Evolutionary conservation across 2,113 vertebrate species (phyloP), one percentile per base, ranked within the genome.

Genomic region (Chaetorhynchus papuensis): DNA sequence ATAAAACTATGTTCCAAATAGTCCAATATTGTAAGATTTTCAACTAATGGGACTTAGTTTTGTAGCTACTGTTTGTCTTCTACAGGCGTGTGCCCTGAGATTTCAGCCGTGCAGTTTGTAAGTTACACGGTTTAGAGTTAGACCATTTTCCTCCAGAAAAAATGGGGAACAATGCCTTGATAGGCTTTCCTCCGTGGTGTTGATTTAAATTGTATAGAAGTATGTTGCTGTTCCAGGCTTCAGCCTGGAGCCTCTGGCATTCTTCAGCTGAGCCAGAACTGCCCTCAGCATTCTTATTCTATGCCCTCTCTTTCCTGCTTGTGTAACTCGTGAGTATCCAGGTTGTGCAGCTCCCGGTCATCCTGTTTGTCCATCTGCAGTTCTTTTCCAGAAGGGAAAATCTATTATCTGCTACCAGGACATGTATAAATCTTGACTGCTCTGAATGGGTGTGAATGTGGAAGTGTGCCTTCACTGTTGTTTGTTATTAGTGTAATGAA

Each of bases 301-400:
- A 16, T 33, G 11, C 17, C 18, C 6, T 8, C 24, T 69, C 21
- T 50, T 81, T 84, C 77, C 54, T 72, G 10, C 28, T 20, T 3
- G 13, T 71, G 13, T 76, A 79, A 26, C 19, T 69, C 6, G 2
- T 37, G 18, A 0, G 0, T 31, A 30, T 18, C 37, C 0, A 0
- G 11, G 11, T 28, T 57, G 11, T 11, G 18, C 45, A 42, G 10
- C 11, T 59, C 12, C 15, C 2, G 1, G 1, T 54, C 2, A 4
- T 66, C n/a, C 17, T 60, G 19, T 50, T 79, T 50, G 17, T 66
- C 30, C 23, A 9, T 63, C 33, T 78, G 50, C n/a, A 65, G 26
- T 65, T 60, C 19, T 9, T 61, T 70, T 63, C 56, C 47, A 42
- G n/a, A 26, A 68, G 19, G 50, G 20, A 31, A 68, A 15, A 66